Evolutionary conservation across 2,113 vertebrate species (phyloP), one percentile per base, ranked within the genome.

Genomic region (Coregonus clupeaformis): DNA sequence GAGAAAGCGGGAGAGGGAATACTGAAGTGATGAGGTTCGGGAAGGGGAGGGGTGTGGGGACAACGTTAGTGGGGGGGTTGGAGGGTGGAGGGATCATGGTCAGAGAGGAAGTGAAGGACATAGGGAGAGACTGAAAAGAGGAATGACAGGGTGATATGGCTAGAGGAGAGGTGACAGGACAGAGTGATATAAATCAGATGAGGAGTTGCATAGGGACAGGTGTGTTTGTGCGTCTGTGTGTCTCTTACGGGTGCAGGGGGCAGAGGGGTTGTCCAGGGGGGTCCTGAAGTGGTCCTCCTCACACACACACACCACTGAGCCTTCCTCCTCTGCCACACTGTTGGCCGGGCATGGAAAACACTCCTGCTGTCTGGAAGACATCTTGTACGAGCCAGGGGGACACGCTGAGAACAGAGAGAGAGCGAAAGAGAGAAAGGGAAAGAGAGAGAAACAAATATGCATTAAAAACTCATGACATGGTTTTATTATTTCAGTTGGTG

Each of bases 241-340:
- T n/a, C n/a, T n/a, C 95, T 59, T 94, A 99, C 97, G 91, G 62
- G 97, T 98, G 93, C 97, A 99, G 16, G 96, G 93, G 0, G 96
- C 94, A 0, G 96, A 96, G 0, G 95, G 95, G 0, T 94, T 93
- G 83, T 99, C 97, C 77, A 94, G 90, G 0, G 95, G 94, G 0
- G 96, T 96, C 71, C 97, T 92, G 81, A 95, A 96, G 80, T 97
- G 96, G 89, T 94, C 96, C 13, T 95, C 95, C 83, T 97, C 93
- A 80, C 97, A 99, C 6, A 84, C 85, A 45, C 97, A 98, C 88
- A 91, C 88, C 0, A 95, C 94, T 1, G 96, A 97, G 69, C 95
- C 96, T n/a, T 96, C 95, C 74, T 95, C 94, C 6, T 93, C 94
- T 0, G 96, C 91, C n/a, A 94, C 87, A 73, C 97, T 99, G 92